These are phyloP conservation scores for Neolamprologus ventralis DNA, from an alignment of 2,113 vertebrate species.

Conservation along the genomic window DNA sequence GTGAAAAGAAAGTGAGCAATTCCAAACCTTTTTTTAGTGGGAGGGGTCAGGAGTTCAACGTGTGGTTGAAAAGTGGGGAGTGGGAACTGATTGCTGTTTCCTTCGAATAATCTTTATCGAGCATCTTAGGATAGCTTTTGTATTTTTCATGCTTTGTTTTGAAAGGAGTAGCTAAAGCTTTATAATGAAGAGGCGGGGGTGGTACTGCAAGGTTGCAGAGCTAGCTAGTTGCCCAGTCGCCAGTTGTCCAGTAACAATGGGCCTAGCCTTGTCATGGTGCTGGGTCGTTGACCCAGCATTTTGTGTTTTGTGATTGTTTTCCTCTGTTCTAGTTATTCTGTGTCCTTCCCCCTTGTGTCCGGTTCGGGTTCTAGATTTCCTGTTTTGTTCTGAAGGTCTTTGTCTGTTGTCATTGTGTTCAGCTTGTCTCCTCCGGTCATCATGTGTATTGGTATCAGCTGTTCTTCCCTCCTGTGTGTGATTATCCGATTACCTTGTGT, in stretches of 20 bases:
- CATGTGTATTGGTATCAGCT: too few species aligned
- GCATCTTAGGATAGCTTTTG: neutral
- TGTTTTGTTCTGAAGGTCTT: too few species aligned
- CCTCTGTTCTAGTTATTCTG: too few species aligned
- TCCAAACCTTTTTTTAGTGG: neutral
- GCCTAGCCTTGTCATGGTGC: neutral
- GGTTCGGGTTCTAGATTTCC: too few species aligned
- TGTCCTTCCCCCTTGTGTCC: too few species aligned
- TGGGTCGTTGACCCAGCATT: too few species aligned
- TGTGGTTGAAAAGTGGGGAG: neutral
- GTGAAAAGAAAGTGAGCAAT: neutral
- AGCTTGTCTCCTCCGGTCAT: too few species aligned
- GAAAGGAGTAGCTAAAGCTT: neutral
- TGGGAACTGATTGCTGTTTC: neutral
- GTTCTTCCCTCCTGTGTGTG: too few species aligned
- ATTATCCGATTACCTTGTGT: too few species aligned
- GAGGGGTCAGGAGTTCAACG: neutral
- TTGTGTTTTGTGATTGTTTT: too few species aligned
- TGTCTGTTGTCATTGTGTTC: too few species aligned
- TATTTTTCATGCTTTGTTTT: neutral
- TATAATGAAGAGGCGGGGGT: accelerated
- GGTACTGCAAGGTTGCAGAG: neutral
- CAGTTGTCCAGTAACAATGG: neutral
- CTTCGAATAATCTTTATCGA: neutral
- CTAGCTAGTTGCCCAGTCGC: neutral